phyloP scores from a whole-genome alignment of 1,140 invertebrate species.

The Camponotus pennsylvanicus region DNA sequence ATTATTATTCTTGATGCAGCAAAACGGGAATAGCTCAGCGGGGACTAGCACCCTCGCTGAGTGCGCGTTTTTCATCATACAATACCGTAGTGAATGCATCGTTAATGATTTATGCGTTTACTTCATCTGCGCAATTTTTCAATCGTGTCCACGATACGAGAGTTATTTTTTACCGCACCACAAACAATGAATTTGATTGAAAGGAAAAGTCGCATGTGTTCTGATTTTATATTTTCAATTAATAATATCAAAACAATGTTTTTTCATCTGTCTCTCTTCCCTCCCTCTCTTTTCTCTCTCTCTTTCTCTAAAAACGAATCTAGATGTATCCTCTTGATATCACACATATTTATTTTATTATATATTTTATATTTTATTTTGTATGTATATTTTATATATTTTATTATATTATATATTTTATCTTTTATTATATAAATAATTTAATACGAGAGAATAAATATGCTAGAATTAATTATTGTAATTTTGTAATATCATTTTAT shows the following conservation, averaged over 20 bases:
- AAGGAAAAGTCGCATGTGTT: too few species aligned
- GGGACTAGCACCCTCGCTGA: not conserved
- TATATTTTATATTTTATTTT: not conserved
- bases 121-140: conserved; percentile 24
- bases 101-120: conserved; percentile 23
- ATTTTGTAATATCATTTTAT: not conserved
- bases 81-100: not conserved
- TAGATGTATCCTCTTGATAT: not conserved
- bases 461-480: not conserved
- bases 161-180: not conserved
- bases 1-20: conserved; percentile 44
- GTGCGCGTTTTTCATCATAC: not conserved
- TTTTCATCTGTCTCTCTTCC: too few species aligned
- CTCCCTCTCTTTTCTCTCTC: too few species aligned
- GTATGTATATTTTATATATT: not conserved
- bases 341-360: too few species aligned
- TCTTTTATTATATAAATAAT: not conserved
- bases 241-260: too few species aligned
- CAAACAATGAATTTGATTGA: not conserved
- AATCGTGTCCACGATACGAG: not conserved
- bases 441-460: not conserved
- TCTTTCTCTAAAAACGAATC: not conserved
- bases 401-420: not conserved
- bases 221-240: too few species aligned
- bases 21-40: not conserved